These are phyloP conservation scores for Geococcyx californianus DNA, from an alignment of 2,113 vertebrate species.

Conservation along the genomic window DNA sequence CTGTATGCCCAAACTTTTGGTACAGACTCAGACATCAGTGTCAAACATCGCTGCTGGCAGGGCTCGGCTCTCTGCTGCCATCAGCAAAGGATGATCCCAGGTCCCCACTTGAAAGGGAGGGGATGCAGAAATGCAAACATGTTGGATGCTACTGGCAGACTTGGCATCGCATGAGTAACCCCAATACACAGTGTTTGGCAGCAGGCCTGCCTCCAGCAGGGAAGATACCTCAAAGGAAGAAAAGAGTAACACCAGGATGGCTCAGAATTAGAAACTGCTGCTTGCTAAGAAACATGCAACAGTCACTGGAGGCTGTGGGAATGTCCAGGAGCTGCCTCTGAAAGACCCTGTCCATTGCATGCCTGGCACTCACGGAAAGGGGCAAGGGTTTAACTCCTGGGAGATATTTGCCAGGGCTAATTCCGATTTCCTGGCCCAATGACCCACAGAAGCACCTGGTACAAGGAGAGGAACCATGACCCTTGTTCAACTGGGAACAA, in stretches of 20 bases:
- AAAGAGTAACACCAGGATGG: not conserved
- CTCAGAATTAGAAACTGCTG: not conserved
- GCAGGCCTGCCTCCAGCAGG: not conserved
- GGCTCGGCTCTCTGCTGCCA: not conserved
- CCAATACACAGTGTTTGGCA: not conserved
- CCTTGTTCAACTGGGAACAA: too few species aligned
- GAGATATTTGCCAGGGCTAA: too few species aligned
- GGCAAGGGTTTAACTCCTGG: not conserved
- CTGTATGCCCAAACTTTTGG: not conserved
- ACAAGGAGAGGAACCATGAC: too few species aligned
- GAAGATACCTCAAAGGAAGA: not conserved
- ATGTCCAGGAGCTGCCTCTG: not conserved
- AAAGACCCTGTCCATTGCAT: not conserved
- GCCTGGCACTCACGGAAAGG: not conserved
- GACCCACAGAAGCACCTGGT: too few species aligned
- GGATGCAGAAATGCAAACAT: not conserved
- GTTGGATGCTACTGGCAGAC: not conserved
- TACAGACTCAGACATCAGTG: not conserved
- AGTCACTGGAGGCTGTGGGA: not conserved
- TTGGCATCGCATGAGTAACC: not conserved
- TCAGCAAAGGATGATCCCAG: not conserved
- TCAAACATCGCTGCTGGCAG: not conserved
- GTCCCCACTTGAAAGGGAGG: not conserved
- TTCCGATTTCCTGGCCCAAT: too few species aligned
- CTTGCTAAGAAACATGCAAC: not conserved